Evolutionary conservation across 2,113 vertebrate genomes (phyloP), one percentile per base, ranked within the genome.

Genomic region (Vulpes lagopus): DNA sequence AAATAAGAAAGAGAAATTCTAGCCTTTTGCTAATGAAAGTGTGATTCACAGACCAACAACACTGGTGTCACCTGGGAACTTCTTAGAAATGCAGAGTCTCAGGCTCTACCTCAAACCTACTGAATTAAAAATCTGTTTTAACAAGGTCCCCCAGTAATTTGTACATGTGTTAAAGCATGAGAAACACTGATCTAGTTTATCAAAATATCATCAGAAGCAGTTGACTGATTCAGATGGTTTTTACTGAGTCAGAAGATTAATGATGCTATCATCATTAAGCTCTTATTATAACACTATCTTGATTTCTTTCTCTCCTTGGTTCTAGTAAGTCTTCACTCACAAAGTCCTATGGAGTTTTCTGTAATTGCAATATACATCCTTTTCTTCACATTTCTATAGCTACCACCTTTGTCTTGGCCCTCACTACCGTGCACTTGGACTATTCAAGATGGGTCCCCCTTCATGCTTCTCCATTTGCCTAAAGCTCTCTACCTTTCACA

Each of bases 1-100:
- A 97, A 74, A 82, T 82, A 62, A 89, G 49, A 20, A 76, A 74
- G 49, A 93, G 53, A 78, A 87, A 76, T 90, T 79, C 53, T 64
- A 67, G 14, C 23, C 43, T 43, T 19, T 32, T 80, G 38, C 43
- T 69, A 69, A 73, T 49, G 30, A 65, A 81, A 96, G 12, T 93
- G 25, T n/a, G 8, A 22, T 53, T 91, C 65, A 25, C 17, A 62
- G 32, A 25, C 27, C 27, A 30, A 64, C 16, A 76, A 22, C 15
- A 11, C 69, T 3, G 25, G 7, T 14, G 17, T 59, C 86, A 51
- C 10, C 15, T 27, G 57, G 23, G 11, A 92, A 32, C 74, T 19
- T 85, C 27, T 38, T 51, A 51, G 71, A 95, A 94, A 79, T 86
- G 49, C 15, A 90, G 67, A 87, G 20, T 76, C 79, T 78, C 71